phyloP scores from a whole-genome alignment of 2,888 invertebrate genomes.

The Scrobipalpa atriplicella region DNA sequence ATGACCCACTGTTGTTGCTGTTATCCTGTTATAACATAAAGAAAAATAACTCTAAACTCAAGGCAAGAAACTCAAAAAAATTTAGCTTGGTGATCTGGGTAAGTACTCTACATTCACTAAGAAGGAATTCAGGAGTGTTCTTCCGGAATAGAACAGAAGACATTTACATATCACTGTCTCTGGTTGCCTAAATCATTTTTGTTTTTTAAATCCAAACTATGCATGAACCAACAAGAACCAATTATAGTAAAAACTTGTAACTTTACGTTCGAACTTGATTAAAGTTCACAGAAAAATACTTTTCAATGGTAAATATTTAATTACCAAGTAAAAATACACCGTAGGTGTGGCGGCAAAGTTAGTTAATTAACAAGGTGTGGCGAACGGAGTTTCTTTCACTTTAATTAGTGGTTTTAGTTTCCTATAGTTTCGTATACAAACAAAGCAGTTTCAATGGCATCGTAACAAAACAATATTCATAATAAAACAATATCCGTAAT shows the following conservation, averaged over 20 bases:
- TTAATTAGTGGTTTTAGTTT: slow-evolving; percentile 14
- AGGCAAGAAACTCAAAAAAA: too few relatives aligned
- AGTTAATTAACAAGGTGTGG: slow-evolving; percentile 5
- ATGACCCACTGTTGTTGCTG: too few relatives aligned
- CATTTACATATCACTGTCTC: too few relatives aligned
- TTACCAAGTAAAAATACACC: background rate
- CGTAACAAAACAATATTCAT: background rate
- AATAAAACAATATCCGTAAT: background rate
- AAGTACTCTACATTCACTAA: too few relatives aligned
- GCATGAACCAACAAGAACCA: background rate
- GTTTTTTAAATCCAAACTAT: too few relatives aligned
- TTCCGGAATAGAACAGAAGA: too few relatives aligned
- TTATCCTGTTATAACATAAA: too few relatives aligned
- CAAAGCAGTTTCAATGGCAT: background rate
- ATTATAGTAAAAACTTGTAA: background rate
- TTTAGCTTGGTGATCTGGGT: too few relatives aligned
- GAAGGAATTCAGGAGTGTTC: too few relatives aligned
- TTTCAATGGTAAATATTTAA: slow-evolving; percentile 8
- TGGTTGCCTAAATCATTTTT: too few relatives aligned
- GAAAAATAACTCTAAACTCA: too few relatives aligned
- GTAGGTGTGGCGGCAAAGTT: background rate
- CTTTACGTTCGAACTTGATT: background rate
- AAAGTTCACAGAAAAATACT: background rate
- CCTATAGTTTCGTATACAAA: background rate
- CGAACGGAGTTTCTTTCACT: slow-evolving; percentile 5